Evolutionary conservation across 2,888 invertebrate genomes (phyloP).

Genomic region (Meliscaeva auricollis): DNA sequence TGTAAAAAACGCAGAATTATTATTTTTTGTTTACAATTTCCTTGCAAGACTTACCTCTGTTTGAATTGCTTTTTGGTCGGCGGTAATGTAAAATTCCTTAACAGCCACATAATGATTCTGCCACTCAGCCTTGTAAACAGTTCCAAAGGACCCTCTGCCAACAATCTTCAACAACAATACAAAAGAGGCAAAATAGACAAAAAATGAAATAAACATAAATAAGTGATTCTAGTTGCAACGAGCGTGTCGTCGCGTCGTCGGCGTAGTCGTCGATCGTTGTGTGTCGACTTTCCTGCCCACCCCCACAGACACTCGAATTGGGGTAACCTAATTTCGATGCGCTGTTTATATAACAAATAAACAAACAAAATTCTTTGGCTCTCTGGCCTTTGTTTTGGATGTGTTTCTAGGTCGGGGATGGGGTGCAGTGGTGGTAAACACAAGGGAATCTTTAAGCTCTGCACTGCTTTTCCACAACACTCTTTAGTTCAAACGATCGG

Average conservation of each 20-base stretch:
- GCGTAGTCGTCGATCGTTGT: background rate
- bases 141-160: constrained; percentile 97
- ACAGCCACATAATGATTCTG: constrained; percentile 94
- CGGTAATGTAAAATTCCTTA: constrained; percentile 95
- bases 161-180: constrained; percentile 87
- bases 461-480: background rate
- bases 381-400: constrained; percentile 64
- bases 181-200: constrained; percentile 70
- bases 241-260: constrained; percentile 1
- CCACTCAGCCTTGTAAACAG: constrained; percentile 96
- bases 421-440: constrained; percentile 50
- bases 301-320: constrained; percentile 47
- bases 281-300: constrained; percentile 41
- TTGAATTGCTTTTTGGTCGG: constrained; percentile 94
- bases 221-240: background rate
- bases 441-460: constrained; percentile 6
- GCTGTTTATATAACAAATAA: constrained; percentile 75
- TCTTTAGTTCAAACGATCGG: background rate
- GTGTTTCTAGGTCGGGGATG: constrained; percentile 38
- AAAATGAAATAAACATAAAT: constrained; percentile 3
- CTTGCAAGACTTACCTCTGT: constrained; percentile 88
- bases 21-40: too few species aligned
- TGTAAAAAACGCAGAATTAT: constrained; percentile 44
- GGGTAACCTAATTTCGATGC: constrained; percentile 71
- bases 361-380: constrained; percentile 57